Base-by-base conservation (phyloP, 2,888 invertebrate species). In the Idaea straminata region DNA sequence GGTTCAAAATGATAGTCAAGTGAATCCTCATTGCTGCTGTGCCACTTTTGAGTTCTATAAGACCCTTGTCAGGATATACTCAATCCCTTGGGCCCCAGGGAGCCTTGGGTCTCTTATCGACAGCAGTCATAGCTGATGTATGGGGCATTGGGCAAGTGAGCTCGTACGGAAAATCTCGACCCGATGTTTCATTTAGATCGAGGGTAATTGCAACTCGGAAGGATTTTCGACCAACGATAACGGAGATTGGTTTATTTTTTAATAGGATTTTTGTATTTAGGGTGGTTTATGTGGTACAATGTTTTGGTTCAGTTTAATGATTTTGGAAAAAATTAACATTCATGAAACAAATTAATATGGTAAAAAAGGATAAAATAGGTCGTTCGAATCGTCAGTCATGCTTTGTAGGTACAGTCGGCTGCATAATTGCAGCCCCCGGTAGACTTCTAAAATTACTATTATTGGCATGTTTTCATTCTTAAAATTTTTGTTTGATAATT, bases 51-150 rank as follows among this genome's bases (percentile, higher is more conserved):
- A 25, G 25, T 25, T 47, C 47, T 4, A 7, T 47, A 69, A 62
- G 64, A 65, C 71, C 71, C 66, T 65, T 70, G 69, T 75, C 74
- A 69, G 65, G 67, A 71, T 79, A 71, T 79, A 83, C 83, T 84
- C 83, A 85, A 79, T 77, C 80, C 78, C 78, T 78, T 78, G 77
- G 69, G 81, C 83, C 85, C 85, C 77, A 61, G 79, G 80, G 84
- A 78, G 77, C 75, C 76, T 10, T 7, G 47, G 47, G 47, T 47
- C 75, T 77, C 81, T 83, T 83, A 85, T 84, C 84, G 81, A 83
- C 77, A 79, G 71, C 71, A 76, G 77, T 84, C 83, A 84, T 84
- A 75, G 73, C 74, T 84, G 83, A 85, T 85, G 78, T 83, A 84
- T 77, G 81, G 75, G 70, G 72, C 73, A 64, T 59, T 66, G 69